Base-by-base conservation (phyloP, 2,113 vertebrate genomes). In the Phalacrocorax brasilianus region DNA sequence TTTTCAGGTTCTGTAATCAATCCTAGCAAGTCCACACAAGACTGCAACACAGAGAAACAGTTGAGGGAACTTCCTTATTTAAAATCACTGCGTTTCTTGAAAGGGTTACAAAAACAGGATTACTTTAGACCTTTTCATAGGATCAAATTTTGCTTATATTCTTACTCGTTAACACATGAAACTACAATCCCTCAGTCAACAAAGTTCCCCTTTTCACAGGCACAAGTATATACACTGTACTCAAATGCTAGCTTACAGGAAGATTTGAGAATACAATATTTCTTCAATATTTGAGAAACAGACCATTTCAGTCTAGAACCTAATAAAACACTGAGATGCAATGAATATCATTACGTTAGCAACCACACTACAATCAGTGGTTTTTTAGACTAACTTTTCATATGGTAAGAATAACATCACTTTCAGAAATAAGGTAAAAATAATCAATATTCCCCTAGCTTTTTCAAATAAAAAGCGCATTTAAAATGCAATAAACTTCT, bases 81-180 rank as follows among this genome's bases (percentile, higher is more conserved):
- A 45, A 83, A 93, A 95, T 88, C 24, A 85, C 59, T 42, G 17
- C 2, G 1, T 77, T 96, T 97, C 75, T 93, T 73, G 79, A 78
- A 84, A 52, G 66, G 90, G 66, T 88, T 95, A 96, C 52, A 74
- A 68, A 95, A 77, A 95, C 40, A 94, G 89, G 78, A 95, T 94
- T 96, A 91, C 53, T 88, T 79, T 68, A 91, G 92, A 94, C 50
- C 58, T 90, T 91, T 94, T 55, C 79, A 80, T 12, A 80, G 32
- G 59, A 88, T 91, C 81, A 97, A 92, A 95, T 80, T 93, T 95
- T 95, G 87, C 11, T 84, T 55, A 30, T 55, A 45, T 78, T 80
- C 63, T 85, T 38, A 65, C 30, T 45, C 0, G 1, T 91, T 91
- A 94, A 68, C 62, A 85, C 59, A 40, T 47, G 42, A 92, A 91